phyloP scores from a whole-genome alignment of 2,888 invertebrate genomes.

The Drosophila stalkeri region DNA sequence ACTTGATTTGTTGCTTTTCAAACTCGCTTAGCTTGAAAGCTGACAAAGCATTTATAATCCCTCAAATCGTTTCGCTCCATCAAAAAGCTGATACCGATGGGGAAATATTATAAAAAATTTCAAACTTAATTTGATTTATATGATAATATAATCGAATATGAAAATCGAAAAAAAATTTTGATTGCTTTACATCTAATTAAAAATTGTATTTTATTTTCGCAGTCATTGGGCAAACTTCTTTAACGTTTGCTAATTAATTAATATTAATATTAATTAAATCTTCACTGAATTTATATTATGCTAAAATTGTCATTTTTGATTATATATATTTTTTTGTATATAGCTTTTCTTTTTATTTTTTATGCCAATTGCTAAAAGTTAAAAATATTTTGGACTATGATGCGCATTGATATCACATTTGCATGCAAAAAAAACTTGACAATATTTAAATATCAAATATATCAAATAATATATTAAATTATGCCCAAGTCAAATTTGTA shows the following conservation, averaged over 20 bases:
- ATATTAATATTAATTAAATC: too few species aligned
- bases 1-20: neutral
- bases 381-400: neutral
- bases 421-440: neutral
- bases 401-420: neutral
- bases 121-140: neutral
- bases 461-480: neutral
- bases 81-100: neutral
- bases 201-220: too few species aligned
- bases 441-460: conserved; percentile 6
- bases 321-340: neutral
- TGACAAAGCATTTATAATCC: too few species aligned
- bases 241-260: too few species aligned
- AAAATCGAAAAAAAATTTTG: too few species aligned
- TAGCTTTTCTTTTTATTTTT: neutral
- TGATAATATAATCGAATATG: neutral
- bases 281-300: neutral
- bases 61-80: neutral
- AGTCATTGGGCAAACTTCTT: too few species aligned
- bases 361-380: neutral
- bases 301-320: neutral
- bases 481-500: neutral
- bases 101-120: neutral
- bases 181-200: too few species aligned
- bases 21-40: neutral